phyloP scores from a whole-genome alignment of 2,797 vertebrate genomes.

The Chelonia mydas region DNA sequence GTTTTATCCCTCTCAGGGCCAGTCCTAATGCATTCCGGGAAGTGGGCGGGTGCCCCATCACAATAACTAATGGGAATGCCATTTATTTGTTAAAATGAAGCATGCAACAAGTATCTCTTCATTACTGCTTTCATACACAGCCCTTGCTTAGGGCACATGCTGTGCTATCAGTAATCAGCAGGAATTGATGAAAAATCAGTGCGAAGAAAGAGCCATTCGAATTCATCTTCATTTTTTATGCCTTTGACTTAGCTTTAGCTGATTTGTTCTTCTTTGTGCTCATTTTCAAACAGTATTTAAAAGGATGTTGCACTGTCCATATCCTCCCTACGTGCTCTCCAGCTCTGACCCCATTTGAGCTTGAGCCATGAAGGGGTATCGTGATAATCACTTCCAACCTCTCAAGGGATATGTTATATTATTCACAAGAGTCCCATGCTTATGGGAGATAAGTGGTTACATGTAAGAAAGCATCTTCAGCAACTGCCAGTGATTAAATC shows the following conservation, averaged over 20 bases:
- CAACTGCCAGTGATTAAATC: background rate
- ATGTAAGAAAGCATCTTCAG: background rate
- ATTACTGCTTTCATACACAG: background rate
- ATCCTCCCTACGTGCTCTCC: background rate
- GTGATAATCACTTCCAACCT: background rate
- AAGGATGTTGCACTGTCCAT: background rate
- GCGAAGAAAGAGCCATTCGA: background rate
- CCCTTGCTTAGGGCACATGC: background rate
- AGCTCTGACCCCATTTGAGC: background rate
- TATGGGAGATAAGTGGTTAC: background rate
- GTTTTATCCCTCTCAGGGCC: too few species aligned
- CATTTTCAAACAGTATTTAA: background rate
- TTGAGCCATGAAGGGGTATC: background rate
- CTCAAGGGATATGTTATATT: background rate
- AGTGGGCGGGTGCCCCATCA: fast-evolving
- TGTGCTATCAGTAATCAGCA: background rate
- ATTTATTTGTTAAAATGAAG: background rate
- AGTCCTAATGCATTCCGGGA: too few species aligned
- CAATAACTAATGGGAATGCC: background rate
- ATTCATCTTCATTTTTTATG: background rate
- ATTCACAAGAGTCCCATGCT: background rate
- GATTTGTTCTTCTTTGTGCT: background rate
- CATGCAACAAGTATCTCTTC: background rate
- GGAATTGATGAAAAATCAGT: background rate
- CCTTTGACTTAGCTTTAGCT: background rate